Evolutionary conservation across 2,113 vertebrate genomes (phyloP).

Genomic region (Plecotus auritus): DNA sequence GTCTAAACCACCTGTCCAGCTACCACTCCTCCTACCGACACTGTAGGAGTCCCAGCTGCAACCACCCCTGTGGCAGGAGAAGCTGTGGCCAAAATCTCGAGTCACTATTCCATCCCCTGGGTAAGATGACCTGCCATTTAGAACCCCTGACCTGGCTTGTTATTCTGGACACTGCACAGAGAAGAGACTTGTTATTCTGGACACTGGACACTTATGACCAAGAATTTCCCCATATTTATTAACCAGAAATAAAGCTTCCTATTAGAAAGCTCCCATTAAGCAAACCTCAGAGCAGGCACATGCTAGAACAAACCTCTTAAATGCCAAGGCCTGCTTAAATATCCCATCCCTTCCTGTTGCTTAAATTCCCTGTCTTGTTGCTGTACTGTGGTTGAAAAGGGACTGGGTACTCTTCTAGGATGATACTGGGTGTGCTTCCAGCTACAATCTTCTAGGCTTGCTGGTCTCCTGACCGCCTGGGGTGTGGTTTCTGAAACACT

Average conservation of each 20-base stretch:
- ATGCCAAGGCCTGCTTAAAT: neutral
- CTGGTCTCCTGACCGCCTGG: neutral
- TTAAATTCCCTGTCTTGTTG: neutral
- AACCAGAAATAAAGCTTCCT: neutral
- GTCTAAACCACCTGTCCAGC: neutral
- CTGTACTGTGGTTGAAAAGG: neutral
- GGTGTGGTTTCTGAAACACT: neutral
- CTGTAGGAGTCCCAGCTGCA: accelerated
- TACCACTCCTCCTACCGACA: too few relatives aligned
- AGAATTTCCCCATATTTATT: neutral
- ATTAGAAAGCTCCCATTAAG: neutral
- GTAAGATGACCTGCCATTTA: neutral
- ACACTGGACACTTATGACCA: neutral
- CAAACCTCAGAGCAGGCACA: neutral
- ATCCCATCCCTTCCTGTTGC: neutral
- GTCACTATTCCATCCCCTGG: neutral
- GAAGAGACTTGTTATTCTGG: neutral
- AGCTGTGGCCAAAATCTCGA: neutral
- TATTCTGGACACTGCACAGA: neutral
- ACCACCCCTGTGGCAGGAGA: neutral
- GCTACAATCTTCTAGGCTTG: neutral
- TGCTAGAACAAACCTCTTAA: neutral
- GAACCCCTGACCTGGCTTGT: neutral
- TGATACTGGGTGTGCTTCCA: accelerated
- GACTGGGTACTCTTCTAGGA: neutral